Percentiles rank a stretch among this genome's conserved stretches.
phyloP scores from a whole-genome alignment of 2,113 vertebrate genomes.

The Cisticola juncidis region DNA sequence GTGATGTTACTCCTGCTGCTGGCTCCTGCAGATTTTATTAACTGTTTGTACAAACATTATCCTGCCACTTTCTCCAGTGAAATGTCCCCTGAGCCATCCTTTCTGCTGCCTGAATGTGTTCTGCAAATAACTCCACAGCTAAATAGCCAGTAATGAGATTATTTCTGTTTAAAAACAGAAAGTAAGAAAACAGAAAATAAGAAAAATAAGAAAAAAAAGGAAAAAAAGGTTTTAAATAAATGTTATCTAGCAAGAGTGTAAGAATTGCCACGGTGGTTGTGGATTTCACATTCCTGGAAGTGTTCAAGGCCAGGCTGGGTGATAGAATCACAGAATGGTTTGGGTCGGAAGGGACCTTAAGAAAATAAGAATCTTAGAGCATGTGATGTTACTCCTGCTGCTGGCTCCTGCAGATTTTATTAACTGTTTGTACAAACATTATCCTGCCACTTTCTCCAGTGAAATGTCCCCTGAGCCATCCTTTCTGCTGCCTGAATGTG shows the following conservation, averaged over 20 bases:
- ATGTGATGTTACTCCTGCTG: background rate
- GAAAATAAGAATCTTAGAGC: no score
- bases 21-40: background rate
- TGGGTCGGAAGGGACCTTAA: no score
- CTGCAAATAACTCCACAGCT: background rate
- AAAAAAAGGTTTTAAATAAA: no score
- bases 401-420: background rate
- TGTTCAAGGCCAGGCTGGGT: no score
- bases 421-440: background rate
- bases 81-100: background rate
- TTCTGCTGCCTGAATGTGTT: background rate
- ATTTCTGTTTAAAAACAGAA: background rate
- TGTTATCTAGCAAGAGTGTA: no score
- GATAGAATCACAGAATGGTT: no score
- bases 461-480: background rate
- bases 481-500: background rate
- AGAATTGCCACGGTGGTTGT: no score
- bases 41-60: background rate
- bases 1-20: background rate
- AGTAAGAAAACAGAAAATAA: no score
- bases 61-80: background rate
- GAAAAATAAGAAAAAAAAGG: no score
- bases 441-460: background rate
- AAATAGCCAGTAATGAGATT: background rate
- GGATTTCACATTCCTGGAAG: no score